phyloP scores from a whole-genome alignment of 2,797 vertebrate species.

The Myotis daubentonii region DNA sequence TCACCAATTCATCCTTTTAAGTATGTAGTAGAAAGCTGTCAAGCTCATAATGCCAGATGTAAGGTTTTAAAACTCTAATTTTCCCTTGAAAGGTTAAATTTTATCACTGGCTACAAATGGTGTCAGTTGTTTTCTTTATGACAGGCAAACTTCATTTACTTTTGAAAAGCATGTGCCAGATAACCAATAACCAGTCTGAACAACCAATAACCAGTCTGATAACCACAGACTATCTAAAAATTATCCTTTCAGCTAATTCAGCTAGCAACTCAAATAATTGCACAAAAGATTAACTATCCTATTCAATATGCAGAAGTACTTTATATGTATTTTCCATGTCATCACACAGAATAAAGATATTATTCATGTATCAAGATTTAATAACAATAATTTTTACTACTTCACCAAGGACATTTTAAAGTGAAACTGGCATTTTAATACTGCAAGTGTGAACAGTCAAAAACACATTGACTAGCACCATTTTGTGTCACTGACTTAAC shows the following conservation, averaged over 20 bases:
- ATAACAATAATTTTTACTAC: background rate
- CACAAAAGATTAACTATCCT: constrained; percentile 3
- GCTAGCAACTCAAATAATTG: background rate
- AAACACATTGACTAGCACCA: background rate
- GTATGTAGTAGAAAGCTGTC: constrained; percentile 1
- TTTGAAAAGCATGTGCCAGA: background rate
- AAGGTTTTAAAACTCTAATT: constrained; percentile 36
- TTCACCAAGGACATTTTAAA: constrained; percentile 22
- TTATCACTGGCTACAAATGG: background rate
- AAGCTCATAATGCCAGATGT: background rate
- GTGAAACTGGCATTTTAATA: background rate
- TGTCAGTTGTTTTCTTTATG: background rate
- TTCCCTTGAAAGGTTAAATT: constrained; percentile 30
- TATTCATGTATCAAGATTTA: constrained; percentile 28
- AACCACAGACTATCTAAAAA: background rate
- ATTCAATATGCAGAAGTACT: background rate
- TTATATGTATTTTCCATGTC: background rate
- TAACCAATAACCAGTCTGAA: background rate
- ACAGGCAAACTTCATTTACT: background rate
- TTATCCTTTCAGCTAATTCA: background rate
- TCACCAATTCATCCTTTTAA: background rate
- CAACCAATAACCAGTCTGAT: background rate
- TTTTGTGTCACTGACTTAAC: background rate
- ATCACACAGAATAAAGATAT: background rate
- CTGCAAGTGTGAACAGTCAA: background rate